Evolutionary conservation across 2,113 vertebrate species (phyloP), one percentile per base, ranked within the genome.

Genomic region (Rhea pennata): DNA sequence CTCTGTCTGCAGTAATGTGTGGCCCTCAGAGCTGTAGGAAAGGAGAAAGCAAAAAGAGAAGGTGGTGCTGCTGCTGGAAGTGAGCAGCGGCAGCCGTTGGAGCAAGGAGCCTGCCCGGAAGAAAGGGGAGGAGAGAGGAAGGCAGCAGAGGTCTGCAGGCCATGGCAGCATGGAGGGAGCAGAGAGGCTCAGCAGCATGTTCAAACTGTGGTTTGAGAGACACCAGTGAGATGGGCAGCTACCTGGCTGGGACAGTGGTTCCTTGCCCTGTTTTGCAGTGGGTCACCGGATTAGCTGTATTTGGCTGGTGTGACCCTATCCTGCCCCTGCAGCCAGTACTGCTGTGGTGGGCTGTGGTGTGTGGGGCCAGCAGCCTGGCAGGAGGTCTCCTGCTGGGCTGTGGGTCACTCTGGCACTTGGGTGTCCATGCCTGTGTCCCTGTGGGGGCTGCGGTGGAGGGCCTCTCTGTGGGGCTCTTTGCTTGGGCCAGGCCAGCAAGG

Each of bases 401-500:
- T 2, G 27, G 10, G 10, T 29, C 1, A 0, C 62, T 44, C 1
- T 0, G 64, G 15, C 71, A 14, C 15, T 27, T 61, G 23, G 12
- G 15, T 51, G 20, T 42, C 70, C 50, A 77, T 16, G 33, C 24
- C n/a, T 10, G 33, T 58, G 69, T 91, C 70, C 67, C 81, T 15
- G 50, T 33, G 42, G 39, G 70, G 66, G 31, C 15, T 14, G 66
- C 36, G 62, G 74, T 77, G 73, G 19, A 39, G 66, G 64, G 83
- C 70, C 67, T 54, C 71, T 88, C 46, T 62, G 61, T 33, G 59
- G 94, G 48, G 72, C 72, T 93, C 83, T 75, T 44, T 76, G 62
- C 88, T 81, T 87, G 75, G 83, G 89, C 75, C 78, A 92, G 88
- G 83, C 70, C 0, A 0, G 59, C 5, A 39, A 15, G 92, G 96